phyloP scores from a whole-genome alignment of 2,888 invertebrate genomes.

The Papilio protenor region DNA sequence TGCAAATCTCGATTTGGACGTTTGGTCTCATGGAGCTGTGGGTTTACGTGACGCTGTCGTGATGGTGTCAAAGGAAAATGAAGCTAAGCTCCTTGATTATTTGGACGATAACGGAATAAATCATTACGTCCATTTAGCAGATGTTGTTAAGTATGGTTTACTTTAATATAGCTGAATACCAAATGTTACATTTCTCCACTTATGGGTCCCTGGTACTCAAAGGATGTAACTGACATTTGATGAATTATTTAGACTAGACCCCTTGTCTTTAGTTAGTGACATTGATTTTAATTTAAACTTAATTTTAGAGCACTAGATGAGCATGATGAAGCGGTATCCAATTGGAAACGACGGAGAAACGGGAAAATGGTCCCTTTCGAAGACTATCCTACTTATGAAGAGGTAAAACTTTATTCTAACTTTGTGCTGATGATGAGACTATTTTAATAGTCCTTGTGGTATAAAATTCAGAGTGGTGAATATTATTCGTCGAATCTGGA shows the following conservation, averaged over 20 bases:
- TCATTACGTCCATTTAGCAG: slow-evolving; percentile 51
- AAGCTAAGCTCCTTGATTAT: slow-evolving; percentile 45
- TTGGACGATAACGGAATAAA: slow-evolving; percentile 49
- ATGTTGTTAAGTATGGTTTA: slow-evolving; percentile 53
- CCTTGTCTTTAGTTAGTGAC: not conserved
- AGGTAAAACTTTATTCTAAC: slow-evolving; percentile 66
- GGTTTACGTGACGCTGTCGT: slow-evolving; percentile 51
- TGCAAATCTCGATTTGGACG: slow-evolving; percentile 48
- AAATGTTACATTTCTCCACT: not conserved
- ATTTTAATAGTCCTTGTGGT: slow-evolving; percentile 55
- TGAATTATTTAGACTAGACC: not conserved
- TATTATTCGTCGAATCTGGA: no score
- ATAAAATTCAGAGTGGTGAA: no score
- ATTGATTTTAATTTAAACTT: not conserved
- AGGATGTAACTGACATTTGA: not conserved
- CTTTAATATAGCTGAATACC: not conserved
- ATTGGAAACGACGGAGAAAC: slow-evolving; percentile 46
- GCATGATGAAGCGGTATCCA: slow-evolving; percentile 47
- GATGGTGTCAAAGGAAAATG: slow-evolving; percentile 53
- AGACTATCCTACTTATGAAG: slow-evolving; percentile 82
- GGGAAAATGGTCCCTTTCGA: slow-evolving; percentile 73
- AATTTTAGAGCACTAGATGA: slow-evolving; percentile 50
- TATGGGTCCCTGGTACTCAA: not conserved
- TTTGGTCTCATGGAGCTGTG: slow-evolving; percentile 54
- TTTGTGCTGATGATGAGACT: not conserved